phyloP scores from a whole-genome alignment of 2,888 invertebrate genomes.

The Parnassius apollo region DNA sequence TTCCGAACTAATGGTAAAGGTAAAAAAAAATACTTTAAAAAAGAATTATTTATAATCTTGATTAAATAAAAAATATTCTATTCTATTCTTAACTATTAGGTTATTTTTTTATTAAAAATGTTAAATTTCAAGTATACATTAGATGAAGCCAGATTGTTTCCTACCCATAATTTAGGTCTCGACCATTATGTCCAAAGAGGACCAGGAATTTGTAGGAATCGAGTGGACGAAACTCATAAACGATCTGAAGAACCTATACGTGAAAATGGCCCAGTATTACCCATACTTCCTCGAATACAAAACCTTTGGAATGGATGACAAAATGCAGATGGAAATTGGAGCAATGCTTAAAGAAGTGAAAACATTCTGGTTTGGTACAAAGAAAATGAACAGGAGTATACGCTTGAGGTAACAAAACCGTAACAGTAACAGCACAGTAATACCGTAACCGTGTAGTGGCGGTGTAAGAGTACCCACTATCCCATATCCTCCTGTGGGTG shows the following conservation, averaged over 20 bases:
- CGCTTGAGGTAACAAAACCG: conserved; percentile 51
- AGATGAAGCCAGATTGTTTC: too few species aligned
- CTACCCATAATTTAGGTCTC: conserved; percentile 3
- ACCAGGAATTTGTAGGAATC: conserved; percentile 39
- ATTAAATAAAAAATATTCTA: too few species aligned
- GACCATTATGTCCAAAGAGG: conserved; percentile 2
- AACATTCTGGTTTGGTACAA: conserved; percentile 57
- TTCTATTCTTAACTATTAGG: too few species aligned
- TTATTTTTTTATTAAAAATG: too few species aligned
- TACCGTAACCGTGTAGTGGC: not conserved
- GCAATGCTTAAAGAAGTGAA: conserved; percentile 44
- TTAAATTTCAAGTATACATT: too few species aligned
- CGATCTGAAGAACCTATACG: conserved; percentile 54
- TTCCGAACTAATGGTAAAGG: too few species aligned
- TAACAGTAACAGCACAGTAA: not conserved
- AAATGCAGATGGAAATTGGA: conserved; percentile 35
- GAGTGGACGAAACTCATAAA: conserved; percentile 63
- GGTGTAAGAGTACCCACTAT: too few species aligned
- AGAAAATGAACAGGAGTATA: conserved; percentile 48
- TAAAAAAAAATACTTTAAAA: too few species aligned
- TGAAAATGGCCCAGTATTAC: conserved; percentile 54
- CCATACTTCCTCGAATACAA: conserved; percentile 64
- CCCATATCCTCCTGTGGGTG: too few species aligned
- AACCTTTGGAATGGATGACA: conserved; percentile 53
- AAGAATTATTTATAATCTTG: too few species aligned